Conservation (phyloP, 1,140 invertebrate genomes). For the Pachypeltis micranthus region DNA sequence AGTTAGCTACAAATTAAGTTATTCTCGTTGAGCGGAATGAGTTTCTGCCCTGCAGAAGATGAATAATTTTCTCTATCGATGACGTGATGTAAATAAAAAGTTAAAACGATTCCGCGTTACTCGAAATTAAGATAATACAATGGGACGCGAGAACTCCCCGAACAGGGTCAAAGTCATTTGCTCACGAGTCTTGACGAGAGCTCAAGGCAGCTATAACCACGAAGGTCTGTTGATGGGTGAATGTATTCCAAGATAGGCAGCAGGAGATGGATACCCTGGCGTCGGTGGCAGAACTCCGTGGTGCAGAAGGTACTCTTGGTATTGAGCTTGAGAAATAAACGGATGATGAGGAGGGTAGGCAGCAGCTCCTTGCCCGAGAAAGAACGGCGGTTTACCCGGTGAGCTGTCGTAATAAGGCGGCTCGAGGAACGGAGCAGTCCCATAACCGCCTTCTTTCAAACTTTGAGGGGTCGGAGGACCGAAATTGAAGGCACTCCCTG, state of each 20-base stretch:
- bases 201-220: constrained; percentile 34
- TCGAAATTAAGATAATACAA: too few relatives aligned
- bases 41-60: too few relatives aligned
- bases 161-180: too few relatives aligned
- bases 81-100: too few relatives aligned
- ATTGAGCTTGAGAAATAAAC: constrained; percentile 42
- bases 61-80: too few relatives aligned
- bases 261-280: constrained; percentile 41
- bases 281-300: constrained; percentile 41
- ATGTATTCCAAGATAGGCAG: constrained; percentile 45
- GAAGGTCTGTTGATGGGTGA: constrained; percentile 47
- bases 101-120: too few relatives aligned
- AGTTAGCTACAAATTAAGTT: too few relatives aligned
- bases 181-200: too few relatives aligned
- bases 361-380: constrained; percentile 21
- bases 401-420: constrained; percentile 25
- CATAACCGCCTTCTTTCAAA: constrained; percentile 41
- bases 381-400: constrained; percentile 23
- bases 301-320: constrained; percentile 52
- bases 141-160: too few relatives aligned
- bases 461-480: constrained; percentile 37
- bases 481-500: constrained; percentile 57
- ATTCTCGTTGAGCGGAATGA: too few relatives aligned
- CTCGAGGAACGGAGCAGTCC: constrained; percentile 40
- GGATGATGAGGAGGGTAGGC: constrained; percentile 29